Percentiles rank a stretch among this genome's conserved stretches.
Conservation (phyloP, 2,888 invertebrate species). For the Apodemia duryi region DNA sequence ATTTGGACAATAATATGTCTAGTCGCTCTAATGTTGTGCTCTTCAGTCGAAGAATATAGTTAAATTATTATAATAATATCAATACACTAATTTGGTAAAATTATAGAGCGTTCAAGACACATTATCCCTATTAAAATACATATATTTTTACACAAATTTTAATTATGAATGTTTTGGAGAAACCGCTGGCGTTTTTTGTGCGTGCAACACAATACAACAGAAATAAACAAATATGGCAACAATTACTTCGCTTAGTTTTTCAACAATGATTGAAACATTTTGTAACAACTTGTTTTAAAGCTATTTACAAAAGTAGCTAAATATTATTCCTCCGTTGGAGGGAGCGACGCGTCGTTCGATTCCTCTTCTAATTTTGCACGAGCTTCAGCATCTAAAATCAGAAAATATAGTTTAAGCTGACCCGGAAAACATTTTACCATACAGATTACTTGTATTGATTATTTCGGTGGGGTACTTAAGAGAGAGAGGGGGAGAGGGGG, state of each 20-base stretch:
- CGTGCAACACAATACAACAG: slow-evolving; percentile 23
- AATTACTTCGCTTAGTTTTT: slow-evolving; percentile 53
- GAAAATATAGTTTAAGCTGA: background rate
- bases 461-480: too few relatives aligned
- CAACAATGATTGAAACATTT: slow-evolving; percentile 61
- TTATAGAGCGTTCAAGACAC: slow-evolving; percentile 6
- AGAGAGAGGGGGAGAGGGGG: too few relatives aligned
- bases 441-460: too few relatives aligned
- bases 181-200: slow-evolving; percentile 15
- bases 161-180: slow-evolving; percentile 8
- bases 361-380: slow-evolving; percentile 72
- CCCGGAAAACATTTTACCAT: too few relatives aligned
- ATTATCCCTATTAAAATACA: slow-evolving; percentile 7
- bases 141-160: slow-evolving; percentile 4
- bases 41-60: background rate
- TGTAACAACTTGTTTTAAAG: slow-evolving; percentile 65
- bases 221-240: slow-evolving; percentile 27
- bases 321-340: slow-evolving; percentile 72
- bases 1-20: background rate
- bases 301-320: slow-evolving; percentile 76
- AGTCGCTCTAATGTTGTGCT: background rate
- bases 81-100: background rate
- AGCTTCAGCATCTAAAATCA: slow-evolving; percentile 73
- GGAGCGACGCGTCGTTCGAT: slow-evolving; percentile 47
- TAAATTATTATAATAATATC: background rate